Percentiles rank a stretch among this genome's conserved stretches.
Conservation (phyloP, 1,140 invertebrate genomes). For the Anagrus nilaparvatae region DNA sequence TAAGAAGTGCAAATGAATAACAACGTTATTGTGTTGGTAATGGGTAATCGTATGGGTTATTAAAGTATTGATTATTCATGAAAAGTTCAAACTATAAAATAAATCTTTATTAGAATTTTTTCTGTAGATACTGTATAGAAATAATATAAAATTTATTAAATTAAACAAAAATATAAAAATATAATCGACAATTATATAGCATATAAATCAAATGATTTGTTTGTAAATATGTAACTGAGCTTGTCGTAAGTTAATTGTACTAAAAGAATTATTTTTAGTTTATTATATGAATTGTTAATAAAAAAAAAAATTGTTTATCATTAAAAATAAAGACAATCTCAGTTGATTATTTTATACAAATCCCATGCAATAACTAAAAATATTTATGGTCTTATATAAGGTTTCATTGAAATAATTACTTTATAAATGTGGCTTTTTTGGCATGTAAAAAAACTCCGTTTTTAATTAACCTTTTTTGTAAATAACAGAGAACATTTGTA, state of each 20-base stretch:
- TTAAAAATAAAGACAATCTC: too few species aligned
- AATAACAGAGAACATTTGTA: background rate
- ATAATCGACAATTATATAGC: slow-evolving; percentile 33
- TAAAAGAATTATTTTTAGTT: slow-evolving; percentile 13
- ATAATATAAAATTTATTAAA: slow-evolving; percentile 26
- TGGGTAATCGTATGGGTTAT: too few species aligned
- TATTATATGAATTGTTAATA: too few species aligned
- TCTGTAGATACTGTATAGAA: slow-evolving; percentile 43
- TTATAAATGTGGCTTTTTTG: too few species aligned
- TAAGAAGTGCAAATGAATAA: too few species aligned
- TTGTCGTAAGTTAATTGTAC: slow-evolving; percentile 5
- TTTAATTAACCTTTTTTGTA: background rate
- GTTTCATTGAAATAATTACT: too few species aligned
- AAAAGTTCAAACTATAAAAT: slow-evolving; percentile 41
- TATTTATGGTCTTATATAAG: too few species aligned
- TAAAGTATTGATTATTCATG: slow-evolving; percentile 38
- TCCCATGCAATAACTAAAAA: too few species aligned
- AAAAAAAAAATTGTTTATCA: too few species aligned
- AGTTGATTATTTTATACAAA: too few species aligned
- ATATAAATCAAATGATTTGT: slow-evolving; percentile 17
- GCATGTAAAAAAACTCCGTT: background rate
- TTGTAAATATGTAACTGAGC: slow-evolving; percentile 23
- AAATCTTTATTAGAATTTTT: slow-evolving; percentile 40
- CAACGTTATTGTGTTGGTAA: too few species aligned
- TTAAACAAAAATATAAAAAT: slow-evolving; percentile 38